Evolutionary conservation across 2,113 vertebrate species (phyloP), one percentile per base, ranked within the genome.

Genomic region (Oryzias javanicus): DNA sequence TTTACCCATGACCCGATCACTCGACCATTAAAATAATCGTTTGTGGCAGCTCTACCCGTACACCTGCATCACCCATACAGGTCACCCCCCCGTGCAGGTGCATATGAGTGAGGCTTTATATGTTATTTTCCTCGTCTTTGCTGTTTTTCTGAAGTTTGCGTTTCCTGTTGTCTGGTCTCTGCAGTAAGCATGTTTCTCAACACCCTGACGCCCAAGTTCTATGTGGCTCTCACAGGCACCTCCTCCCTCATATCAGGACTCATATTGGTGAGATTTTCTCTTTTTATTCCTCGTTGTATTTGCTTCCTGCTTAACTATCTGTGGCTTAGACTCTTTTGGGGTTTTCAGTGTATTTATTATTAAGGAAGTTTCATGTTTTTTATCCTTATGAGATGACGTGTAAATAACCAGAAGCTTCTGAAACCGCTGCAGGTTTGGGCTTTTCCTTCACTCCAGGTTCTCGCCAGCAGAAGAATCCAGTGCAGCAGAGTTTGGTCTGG

Each of bases 151-250:
- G 35, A 35, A 12, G 35, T 35, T 35, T 35, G 0, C 35, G 2
- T 12, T 17, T 64, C 16, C 66, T 67, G 29, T 86, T 24, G 76
- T 76, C 56, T 80, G 45, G 76, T 75, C 83, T 72, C 70, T 86
- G 14, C 88, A 98, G 97, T 98, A 92, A 98, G 96, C 89, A 98
- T 98, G 97, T 98, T 98, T 94, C 92, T 99, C 91, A 98, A 99
- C 90, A 99, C 97, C 4, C 87, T 99, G 88, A 99, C 97, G 10
- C 97, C 97, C 86, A 99, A 99, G 91, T 99, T 99, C 90, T 99
- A 99, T 50, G 97, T 99, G 88, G 97, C 97, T 79, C 88, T 99
- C 87, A 99, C 97, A 44, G 97, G 97, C 68, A 99, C 97, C 24
- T 99, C 97, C 18, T 99, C 97, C 45, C 90, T 99, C 90, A 99